phyloP scores from a whole-genome alignment of 2,113 vertebrate species.

The Lophotis ruficrista region DNA sequence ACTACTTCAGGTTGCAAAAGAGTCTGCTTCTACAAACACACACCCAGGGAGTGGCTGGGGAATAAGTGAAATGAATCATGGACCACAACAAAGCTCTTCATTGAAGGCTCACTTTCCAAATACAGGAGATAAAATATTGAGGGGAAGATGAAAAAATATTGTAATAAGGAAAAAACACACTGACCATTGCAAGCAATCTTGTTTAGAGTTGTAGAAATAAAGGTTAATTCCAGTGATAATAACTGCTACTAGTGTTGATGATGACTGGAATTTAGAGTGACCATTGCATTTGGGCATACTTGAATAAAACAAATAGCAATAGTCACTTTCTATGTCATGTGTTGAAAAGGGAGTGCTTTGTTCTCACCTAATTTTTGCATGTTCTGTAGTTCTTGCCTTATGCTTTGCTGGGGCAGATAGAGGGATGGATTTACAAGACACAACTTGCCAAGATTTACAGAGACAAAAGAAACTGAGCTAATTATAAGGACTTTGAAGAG shows the following conservation, averaged over 20 bases:
- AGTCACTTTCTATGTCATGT: neutral
- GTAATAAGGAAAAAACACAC: slow-evolving; percentile 37
- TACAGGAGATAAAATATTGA: slow-evolving; percentile 56
- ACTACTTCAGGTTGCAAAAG: slow-evolving; percentile 60
- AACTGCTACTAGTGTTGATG: neutral
- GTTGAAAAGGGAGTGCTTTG: neutral
- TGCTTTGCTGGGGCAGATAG: neutral
- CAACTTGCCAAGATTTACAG: neutral
- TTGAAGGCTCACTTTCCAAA: slow-evolving; percentile 45
- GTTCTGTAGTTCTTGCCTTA: neutral
- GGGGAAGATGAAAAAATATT: slow-evolving; percentile 39
- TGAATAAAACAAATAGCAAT: neutral
- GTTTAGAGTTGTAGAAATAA: neutral
- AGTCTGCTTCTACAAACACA: slow-evolving; percentile 16
- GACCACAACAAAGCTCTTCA: slow-evolving; percentile 70
- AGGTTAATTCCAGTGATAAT: neutral
- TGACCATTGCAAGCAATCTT: neutral
- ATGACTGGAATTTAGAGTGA: neutral
- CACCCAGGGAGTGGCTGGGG: slow-evolving; percentile 65
- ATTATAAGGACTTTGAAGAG: slow-evolving; percentile 3
- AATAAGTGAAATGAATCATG: slow-evolving; percentile 67
- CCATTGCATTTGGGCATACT: neutral
- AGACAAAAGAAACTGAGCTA: slow-evolving; percentile 12
- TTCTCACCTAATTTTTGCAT: neutral
- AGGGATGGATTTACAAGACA: neutral